A percentile compares a stretch with the other conserved stretches of the same genome.
These are phyloP conservation scores for Pterostichus madidus DNA, from an alignment of 2,888 invertebrate species.

Conservation along the genomic window DNA sequence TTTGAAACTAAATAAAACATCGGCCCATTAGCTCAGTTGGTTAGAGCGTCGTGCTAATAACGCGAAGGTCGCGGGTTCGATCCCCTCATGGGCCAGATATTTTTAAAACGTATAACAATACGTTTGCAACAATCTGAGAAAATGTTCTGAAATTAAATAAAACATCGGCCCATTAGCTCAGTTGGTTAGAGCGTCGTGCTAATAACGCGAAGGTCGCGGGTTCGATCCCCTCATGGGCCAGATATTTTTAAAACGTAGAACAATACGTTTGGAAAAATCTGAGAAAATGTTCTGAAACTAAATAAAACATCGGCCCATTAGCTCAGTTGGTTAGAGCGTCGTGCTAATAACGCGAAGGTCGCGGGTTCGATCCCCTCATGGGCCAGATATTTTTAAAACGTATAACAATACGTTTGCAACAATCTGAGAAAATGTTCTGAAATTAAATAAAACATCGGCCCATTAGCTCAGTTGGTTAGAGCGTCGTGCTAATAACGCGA, in stretches of 20 bases:
- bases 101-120: too few relatives aligned
- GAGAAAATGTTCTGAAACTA: too few relatives aligned
- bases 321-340: conserved; percentile 89
- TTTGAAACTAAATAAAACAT: not conserved
- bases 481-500: conserved; percentile 89
- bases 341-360: conserved; percentile 89
- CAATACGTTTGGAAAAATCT: too few relatives aligned
- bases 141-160: too few relatives aligned
- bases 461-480: conserved; percentile 89
- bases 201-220: conserved; percentile 88
- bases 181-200: conserved; percentile 89
- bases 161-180: conserved; percentile 84
- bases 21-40: conserved; percentile 88
- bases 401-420: too few relatives aligned
- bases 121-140: too few relatives aligned
- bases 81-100: conserved; percentile 84
- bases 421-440: too few relatives aligned
- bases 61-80: conserved; percentile 88
- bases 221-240: conserved; percentile 88
- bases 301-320: conserved; percentile 83
- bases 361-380: conserved; percentile 87
- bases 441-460: too few relatives aligned
- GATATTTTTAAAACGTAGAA: too few relatives aligned
- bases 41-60: conserved; percentile 89
- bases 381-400: too few relatives aligned